Evolutionary conservation across 2,888 invertebrate species (phyloP).

Genomic region (Parthenolecanium corni): DNA sequence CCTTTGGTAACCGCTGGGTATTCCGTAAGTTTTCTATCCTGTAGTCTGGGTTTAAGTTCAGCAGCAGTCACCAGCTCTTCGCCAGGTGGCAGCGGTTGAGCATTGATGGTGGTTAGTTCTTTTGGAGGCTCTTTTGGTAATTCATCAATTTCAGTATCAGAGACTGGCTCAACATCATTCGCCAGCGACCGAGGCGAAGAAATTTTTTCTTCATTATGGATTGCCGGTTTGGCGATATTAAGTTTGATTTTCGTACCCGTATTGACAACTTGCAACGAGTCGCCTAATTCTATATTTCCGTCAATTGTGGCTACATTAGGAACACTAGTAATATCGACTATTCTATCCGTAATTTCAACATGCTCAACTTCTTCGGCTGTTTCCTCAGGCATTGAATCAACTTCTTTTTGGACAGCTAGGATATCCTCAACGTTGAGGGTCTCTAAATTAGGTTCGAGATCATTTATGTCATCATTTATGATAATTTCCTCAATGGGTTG

Average conservation of each 20-base stretch:
- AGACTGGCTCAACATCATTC: constrained; percentile 12
- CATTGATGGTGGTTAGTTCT: constrained; percentile 22
- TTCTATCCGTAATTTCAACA: constrained; percentile 12
- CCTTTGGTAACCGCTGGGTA: constrained; percentile 62
- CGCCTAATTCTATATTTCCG: constrained; percentile 60
- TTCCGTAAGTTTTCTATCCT: constrained; percentile 54
- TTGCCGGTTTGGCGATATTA: constrained; percentile 62
- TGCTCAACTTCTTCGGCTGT: constrained; percentile 16
- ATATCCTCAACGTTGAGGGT: constrained; percentile 21
- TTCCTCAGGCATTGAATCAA: background rate
- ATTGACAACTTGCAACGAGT: constrained; percentile 42
- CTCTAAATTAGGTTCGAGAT: constrained; percentile 19
- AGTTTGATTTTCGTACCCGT: constrained; percentile 58
- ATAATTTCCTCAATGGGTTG: constrained; percentile 35
- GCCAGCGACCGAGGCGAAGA: constrained; percentile 30
- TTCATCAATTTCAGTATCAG: background rate
- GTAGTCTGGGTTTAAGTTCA: constrained; percentile 28
- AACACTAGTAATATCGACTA: constrained; percentile 45
- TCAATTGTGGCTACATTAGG: constrained; percentile 57
- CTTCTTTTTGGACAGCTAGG: constrained; percentile 8
- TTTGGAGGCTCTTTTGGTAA: constrained; percentile 1
- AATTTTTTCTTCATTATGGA: constrained; percentile 30
- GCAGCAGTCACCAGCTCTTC: constrained; percentile 37
- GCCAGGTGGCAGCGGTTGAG: constrained; percentile 49
- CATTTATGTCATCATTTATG: constrained; percentile 16